phyloP scores from a whole-genome alignment of 1,140 invertebrate species.

The Zophobas morio region DNA sequence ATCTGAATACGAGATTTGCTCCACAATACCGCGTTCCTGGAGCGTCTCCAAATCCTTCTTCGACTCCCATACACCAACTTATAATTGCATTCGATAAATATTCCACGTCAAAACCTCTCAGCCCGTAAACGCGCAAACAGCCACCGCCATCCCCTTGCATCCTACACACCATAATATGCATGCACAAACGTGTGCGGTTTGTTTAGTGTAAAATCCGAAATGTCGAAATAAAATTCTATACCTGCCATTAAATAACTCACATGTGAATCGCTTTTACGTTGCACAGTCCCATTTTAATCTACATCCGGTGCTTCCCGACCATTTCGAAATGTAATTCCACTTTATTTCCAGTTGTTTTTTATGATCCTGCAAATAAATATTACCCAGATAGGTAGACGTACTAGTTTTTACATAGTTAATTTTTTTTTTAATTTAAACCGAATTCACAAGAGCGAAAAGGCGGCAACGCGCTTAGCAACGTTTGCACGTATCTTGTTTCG shows the following conservation, averaged over 20 bases:
- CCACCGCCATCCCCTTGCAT: too few relatives aligned
- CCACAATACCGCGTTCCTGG: too few relatives aligned
- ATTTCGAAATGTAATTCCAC: conserved; percentile 21
- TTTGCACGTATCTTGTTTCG: neutral
- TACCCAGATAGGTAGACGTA: conserved; percentile 13
- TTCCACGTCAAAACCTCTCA: too few relatives aligned
- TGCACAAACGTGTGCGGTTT: conserved; percentile 28
- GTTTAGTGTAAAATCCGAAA: conserved; percentile 22
- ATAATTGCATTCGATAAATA: too few relatives aligned
- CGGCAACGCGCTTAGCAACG: neutral
- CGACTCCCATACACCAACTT: too few relatives aligned
- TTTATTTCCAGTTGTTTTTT: conserved; percentile 22
- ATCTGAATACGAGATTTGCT: too few relatives aligned
- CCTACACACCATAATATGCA: conserved; percentile 6
- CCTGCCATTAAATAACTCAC: conserved; percentile 34
- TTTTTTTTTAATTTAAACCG: conserved; percentile 1
- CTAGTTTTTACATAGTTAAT: neutral
- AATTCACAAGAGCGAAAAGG: neutral
- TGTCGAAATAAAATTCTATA: conserved; percentile 33
- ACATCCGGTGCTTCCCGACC: conserved; percentile 24
- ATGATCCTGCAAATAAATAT: conserved; percentile 20
- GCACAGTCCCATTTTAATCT: conserved; percentile 27
- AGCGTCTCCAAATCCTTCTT: too few relatives aligned
- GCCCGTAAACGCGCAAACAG: too few relatives aligned
- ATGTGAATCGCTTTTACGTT: conserved; percentile 17